Conservation (phyloP, 2,113 vertebrate species). For the Cololabis saira region DNA sequence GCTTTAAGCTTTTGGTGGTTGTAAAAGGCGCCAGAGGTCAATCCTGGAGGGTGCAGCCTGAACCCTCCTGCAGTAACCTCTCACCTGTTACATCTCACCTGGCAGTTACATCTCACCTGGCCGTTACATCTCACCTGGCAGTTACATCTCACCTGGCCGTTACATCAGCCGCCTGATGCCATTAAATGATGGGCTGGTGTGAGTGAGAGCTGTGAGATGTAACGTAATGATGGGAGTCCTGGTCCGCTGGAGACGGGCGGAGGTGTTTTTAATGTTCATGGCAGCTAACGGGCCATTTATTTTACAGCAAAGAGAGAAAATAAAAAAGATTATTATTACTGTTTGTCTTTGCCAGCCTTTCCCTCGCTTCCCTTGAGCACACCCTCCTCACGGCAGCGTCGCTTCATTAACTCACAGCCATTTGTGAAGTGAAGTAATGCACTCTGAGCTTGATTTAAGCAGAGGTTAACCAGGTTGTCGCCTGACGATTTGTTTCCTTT, state of each 20-base stretch:
- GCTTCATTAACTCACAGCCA: constrained; percentile 16
- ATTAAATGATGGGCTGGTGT: constrained; percentile 42
- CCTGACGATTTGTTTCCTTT: not conserved
- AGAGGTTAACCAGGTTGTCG: constrained; percentile 18
- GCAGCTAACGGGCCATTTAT: constrained; percentile 39
- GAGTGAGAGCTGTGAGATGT: constrained; percentile 19
- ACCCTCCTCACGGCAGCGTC: not conserved
- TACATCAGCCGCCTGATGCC: constrained; percentile 46
- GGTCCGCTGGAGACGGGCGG: constrained; percentile 43
- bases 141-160: no score
- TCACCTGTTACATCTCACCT: no score
- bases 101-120: no score
- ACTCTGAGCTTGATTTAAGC: constrained; percentile 18
- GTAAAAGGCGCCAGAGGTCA: not conserved
- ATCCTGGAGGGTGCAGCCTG: constrained; percentile 35
- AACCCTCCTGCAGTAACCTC: constrained; percentile 50
- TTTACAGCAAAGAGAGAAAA: constrained; percentile 17
- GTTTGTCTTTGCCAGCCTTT: constrained; percentile 26
- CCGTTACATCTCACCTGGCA: no score
- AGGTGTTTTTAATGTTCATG: constrained; percentile 52
- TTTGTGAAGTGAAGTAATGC: not conserved
- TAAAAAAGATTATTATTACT: constrained; percentile 12
- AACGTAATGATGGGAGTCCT: constrained; percentile 59
- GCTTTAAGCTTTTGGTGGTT: no score
- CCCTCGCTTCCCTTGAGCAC: not conserved